Base-by-base conservation (phyloP, 2,888 invertebrate genomes). In the Metacarcinus magister region DNA sequence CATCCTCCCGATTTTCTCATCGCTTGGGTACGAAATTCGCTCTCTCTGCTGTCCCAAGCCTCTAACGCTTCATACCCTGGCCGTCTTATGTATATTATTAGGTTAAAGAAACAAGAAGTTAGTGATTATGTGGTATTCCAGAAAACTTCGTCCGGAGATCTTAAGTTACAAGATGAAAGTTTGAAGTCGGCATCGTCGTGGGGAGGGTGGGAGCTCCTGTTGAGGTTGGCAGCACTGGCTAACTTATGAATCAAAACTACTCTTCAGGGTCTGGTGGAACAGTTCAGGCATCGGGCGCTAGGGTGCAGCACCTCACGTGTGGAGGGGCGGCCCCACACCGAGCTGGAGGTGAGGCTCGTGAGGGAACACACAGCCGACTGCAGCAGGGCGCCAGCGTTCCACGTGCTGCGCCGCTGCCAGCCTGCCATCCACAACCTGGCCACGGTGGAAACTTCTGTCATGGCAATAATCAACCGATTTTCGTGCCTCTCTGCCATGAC, bases 161-260 rank as follows among this genome's bases (percentile, higher is more conserved):
- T 87, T 90, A 91, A 89, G 93, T 95, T 93, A 60, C 89, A 87
- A 93, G 92, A 92, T 82, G 92, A 95, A 95, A 95, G 93, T 95
- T 95, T 95, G 87, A 89, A 91, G 95, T 60, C 95, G 54, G 75
- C 93, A 93, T 95, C 93, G 54, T 60, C 28, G 32, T 54, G 32
- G 43, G 92, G 60, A 87, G 87, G 89, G 60, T 60, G 87, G 93
- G 60, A 54, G 91, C 46, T 89, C 93, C 87, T 93, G 43, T n/a
- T 54, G 95, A 93, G 43, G 95, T 95, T 95, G 95, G 95, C 95
- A 95, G 95, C 95, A 92, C 95, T 95, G 95, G 93, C 43, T 93
- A 89, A 95, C 95, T 95, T 95, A 93, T 95, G 95, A 95, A 95
- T 95, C 95, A 95, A 93, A 93, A 95, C 95, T 93, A 92, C 95